phyloP scores from a whole-genome alignment of 2,888 invertebrate species.

The Clivina fossor region DNA sequence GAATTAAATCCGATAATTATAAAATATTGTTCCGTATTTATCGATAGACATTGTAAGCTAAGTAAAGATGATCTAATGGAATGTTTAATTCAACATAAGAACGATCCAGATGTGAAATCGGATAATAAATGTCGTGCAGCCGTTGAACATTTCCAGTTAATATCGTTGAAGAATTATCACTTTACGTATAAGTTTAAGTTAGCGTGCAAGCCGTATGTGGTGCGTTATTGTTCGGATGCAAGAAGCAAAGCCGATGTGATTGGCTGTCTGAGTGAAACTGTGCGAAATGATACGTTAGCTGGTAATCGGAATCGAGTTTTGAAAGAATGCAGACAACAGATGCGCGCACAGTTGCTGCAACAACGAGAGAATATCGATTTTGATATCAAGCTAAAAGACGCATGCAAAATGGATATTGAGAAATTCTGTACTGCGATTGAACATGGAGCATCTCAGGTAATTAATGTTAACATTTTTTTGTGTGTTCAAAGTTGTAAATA shows the following conservation, averaged over 20 bases:
- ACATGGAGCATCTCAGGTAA: conserved; percentile 65
- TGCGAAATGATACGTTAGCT: conserved; percentile 84
- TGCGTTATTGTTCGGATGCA: conserved; percentile 67
- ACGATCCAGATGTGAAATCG: conserved; percentile 76
- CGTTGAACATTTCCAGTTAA: conserved; percentile 95
- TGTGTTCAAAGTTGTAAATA: too few species aligned
- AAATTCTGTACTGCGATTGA: conserved; percentile 68
- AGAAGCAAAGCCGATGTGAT: conserved; percentile 81
- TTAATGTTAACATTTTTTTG: conserved; percentile 41
- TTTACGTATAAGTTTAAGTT: conserved; percentile 95
- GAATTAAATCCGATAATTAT: conserved; percentile 88
- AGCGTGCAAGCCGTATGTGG: conserved; percentile 83
- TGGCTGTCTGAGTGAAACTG: conserved; percentile 84
- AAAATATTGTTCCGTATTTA: conserved; percentile 77
- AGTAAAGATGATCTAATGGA: conserved; percentile 88
- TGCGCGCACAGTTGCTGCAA: conserved; percentile 88
- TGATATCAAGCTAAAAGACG: conserved; percentile 80
- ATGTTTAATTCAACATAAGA: conserved; percentile 90
- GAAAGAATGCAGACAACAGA: conserved; percentile 87
- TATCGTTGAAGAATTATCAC: conserved; percentile 88
- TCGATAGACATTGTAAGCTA: conserved; percentile 73
- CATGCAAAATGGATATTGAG: conserved; percentile 79
- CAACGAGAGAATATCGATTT: conserved; percentile 86
- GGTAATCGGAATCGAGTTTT: conserved; percentile 77
- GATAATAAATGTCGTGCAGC: conserved; percentile 86